Conservation (phyloP, 2,888 invertebrate species). For the Acrobeloides nanus region DNA sequence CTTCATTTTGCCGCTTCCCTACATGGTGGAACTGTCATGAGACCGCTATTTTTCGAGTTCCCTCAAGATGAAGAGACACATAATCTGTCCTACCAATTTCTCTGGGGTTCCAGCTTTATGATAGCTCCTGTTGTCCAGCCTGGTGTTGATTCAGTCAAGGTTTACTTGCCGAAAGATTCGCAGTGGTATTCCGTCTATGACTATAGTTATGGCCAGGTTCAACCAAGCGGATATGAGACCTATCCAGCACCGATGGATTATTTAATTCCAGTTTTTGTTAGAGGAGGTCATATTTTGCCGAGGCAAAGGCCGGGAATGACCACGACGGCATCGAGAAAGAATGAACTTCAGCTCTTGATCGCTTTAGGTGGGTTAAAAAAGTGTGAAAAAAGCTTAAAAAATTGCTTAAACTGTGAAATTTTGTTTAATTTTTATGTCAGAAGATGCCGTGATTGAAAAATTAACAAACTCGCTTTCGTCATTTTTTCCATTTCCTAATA, state of each 20-base stretch:
- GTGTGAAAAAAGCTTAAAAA: no score
- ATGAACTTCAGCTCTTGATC: conserved; percentile 65
- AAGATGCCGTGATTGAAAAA: no score
- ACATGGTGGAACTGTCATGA: conserved; percentile 37
- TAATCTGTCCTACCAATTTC: conserved; percentile 33
- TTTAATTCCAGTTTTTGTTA: conserved; percentile 21
- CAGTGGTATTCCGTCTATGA: conserved; percentile 48
- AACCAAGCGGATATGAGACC: conserved; percentile 8
- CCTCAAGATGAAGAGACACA: conserved; percentile 31
- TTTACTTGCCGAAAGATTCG: conserved; percentile 50
- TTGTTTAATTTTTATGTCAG: no score
- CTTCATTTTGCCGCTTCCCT: conserved; percentile 37
- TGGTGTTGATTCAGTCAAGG: conserved; percentile 22
- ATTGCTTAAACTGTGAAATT: no score
- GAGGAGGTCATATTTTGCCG: conserved; percentile 62
- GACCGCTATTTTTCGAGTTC: conserved; percentile 46
- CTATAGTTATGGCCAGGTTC: conserved; percentile 18
- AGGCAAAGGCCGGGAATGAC: conserved; percentile 53
- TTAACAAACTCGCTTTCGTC: no score
- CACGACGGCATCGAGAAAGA: conserved; percentile 57
- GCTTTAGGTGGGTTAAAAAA: conserved; percentile 59
- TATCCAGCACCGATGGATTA: conserved; percentile 19
- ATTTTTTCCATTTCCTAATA: no score
- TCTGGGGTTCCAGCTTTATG: conserved; percentile 38
- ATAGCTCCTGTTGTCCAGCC: conserved; percentile 18